Evolutionary conservation across 2,888 invertebrate species (phyloP).

Genomic region (Abrostola triplasia): DNA sequence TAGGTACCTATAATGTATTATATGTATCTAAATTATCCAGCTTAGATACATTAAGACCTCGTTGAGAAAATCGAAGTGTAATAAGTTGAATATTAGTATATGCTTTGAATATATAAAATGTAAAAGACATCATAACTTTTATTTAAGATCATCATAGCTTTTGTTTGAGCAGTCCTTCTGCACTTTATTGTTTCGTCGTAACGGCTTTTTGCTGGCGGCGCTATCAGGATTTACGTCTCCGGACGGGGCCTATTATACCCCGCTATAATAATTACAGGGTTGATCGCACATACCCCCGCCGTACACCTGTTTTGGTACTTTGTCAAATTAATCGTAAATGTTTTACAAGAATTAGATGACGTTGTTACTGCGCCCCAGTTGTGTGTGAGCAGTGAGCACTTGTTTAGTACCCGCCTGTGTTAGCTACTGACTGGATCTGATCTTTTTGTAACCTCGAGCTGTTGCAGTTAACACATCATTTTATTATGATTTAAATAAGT

Average conservation of each 20-base stretch:
- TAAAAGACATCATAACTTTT: not conserved
- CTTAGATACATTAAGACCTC: too few relatives aligned
- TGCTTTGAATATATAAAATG: too few relatives aligned
- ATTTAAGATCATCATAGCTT: not conserved
- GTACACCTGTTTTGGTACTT: conserved; percentile 43
- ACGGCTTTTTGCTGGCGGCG: conserved; percentile 49
- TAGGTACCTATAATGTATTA: too few relatives aligned
- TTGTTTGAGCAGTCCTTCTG: conserved; percentile 7
- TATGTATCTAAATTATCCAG: too few relatives aligned
- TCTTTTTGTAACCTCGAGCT: too few relatives aligned
- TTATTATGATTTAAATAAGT: too few relatives aligned
- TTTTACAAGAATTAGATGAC: conserved; percentile 35
- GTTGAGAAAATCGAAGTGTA: too few relatives aligned
- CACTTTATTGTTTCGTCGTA: not conserved
- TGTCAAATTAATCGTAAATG: conserved; percentile 35
- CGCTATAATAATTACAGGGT: conserved; percentile 58
- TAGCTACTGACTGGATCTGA: too few relatives aligned
- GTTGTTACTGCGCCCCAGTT: conserved; percentile 2
- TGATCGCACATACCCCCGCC: conserved; percentile 49
- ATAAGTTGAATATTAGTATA: too few relatives aligned
- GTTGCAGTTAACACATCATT: too few relatives aligned
- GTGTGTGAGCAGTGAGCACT: not conserved
- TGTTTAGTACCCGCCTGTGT: not conserved
- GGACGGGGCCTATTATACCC: conserved; percentile 53
- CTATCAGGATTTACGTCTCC: conserved; percentile 46